These are phyloP conservation scores for Portunus trituberculatus DNA, from an alignment of 1,140 invertebrate genomes.

Conservation along the genomic window DNA sequence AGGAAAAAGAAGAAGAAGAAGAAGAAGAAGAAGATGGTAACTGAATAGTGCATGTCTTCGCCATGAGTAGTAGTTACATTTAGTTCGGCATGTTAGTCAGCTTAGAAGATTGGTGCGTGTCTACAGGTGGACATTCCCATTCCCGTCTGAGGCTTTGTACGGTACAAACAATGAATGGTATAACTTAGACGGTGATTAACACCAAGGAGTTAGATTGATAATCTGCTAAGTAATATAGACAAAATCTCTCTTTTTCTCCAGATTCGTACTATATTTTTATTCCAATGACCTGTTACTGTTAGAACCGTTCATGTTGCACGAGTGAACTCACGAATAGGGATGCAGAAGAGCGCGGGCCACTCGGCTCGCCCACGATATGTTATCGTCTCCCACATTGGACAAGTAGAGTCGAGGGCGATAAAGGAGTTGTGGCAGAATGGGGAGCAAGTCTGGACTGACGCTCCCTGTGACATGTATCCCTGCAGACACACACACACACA, in stretches of 20 bases:
- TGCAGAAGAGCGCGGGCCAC: conserved; percentile 15
- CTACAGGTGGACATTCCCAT: too few species aligned
- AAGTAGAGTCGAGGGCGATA: conserved; percentile 42
- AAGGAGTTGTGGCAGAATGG: neutral
- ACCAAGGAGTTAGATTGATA: too few species aligned
- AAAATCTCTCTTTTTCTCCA: neutral
- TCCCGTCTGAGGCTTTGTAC: too few species aligned
- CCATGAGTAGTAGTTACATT: too few species aligned
- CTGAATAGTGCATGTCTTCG: too few species aligned
- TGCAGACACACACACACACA: neutral
- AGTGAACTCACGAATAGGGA: neutral
- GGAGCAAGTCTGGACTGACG: neutral
- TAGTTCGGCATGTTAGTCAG: too few species aligned
- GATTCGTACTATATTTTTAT: neutral
- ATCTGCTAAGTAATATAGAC: too few species aligned
- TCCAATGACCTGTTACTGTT: neutral
- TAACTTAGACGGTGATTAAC: too few species aligned
- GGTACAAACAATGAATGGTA: neutral
- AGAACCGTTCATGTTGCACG: neutral
- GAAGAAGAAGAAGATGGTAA: too few species aligned
- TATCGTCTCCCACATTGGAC: conserved; percentile 40
- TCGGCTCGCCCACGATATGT: conserved; percentile 3
- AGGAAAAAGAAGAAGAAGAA: too few species aligned
- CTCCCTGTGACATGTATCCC: conserved; percentile 33
- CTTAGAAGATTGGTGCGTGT: too few species aligned